Evolutionary conservation across 2,113 vertebrate species (phyloP).

Genomic region (Phycodurus eques): DNA sequence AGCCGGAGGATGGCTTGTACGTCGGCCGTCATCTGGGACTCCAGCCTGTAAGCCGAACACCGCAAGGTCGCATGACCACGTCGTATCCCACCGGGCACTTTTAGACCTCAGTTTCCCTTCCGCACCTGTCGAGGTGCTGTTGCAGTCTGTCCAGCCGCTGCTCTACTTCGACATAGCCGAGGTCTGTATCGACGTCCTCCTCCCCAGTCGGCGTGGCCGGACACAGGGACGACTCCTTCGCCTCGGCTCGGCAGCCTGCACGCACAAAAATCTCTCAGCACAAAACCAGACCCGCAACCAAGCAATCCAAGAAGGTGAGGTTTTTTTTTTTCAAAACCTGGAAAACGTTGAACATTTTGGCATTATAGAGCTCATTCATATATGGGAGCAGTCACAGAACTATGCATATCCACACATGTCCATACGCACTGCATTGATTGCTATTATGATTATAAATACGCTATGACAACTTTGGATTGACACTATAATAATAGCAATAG

Average conservation of each 20-base stretch:
- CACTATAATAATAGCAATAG: no score
- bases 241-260: conserved; percentile 60
- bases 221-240: conserved; percentile 70
- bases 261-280: neutral
- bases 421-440: no score
- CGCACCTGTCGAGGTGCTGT: conserved; percentile 94
- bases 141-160: conserved; percentile 93
- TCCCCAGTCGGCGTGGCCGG: conserved; percentile 75
- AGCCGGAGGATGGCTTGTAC: conserved; percentile 95
- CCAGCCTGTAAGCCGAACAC: conserved; percentile 75
- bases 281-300: neutral
- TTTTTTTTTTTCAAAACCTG: neutral
- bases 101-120: neutral
- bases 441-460: no score
- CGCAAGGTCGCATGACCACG: neutral
- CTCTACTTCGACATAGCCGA: conserved; percentile 93
- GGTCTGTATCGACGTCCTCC: conserved; percentile 89
- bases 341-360: neutral
- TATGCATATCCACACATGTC: no score
- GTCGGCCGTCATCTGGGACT: conserved; percentile 94
- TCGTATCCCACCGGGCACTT: neutral
- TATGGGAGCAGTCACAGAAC: no score
- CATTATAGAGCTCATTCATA: neutral
- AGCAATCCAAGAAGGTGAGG: neutral
- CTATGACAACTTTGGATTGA: no score